Percentiles rank a stretch among this genome's conserved stretches.
These are phyloP conservation scores for Chrysomela aeneicollis DNA, from an alignment of 2,888 invertebrate genomes.

Conservation along the genomic window DNA sequence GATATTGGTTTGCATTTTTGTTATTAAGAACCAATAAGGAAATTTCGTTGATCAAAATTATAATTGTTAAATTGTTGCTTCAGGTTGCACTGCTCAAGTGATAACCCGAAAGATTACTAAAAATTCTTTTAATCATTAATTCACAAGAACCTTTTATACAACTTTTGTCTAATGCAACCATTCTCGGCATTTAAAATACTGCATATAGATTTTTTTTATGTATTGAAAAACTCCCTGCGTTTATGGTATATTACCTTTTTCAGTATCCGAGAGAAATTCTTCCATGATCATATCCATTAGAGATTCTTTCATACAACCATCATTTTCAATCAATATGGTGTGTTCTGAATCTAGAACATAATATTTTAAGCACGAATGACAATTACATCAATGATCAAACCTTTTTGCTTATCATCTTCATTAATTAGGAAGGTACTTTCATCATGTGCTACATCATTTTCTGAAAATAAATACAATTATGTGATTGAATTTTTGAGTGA, in stretches of 20 bases:
- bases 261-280: slow-evolving; percentile 28
- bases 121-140: no score
- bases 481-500: background rate
- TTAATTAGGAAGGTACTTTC: background rate
- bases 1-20: no score
- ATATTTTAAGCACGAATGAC: background rate
- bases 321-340: slow-evolving; percentile 14
- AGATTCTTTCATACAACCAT: slow-evolving; percentile 23
- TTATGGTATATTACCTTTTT: slow-evolving; percentile 21
- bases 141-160: no score
- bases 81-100: no score
- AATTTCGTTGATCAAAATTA: no score
- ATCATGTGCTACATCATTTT: background rate
- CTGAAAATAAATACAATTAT: background rate
- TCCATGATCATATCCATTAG: slow-evolving; percentile 35
- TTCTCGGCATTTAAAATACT: no score
- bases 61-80: no score
- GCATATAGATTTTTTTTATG: no score
- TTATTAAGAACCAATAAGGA: no score
- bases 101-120: no score
- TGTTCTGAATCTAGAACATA: slow-evolving; percentile 12
- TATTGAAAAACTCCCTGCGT: no score
- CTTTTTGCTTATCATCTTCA: background rate
- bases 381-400: background rate
- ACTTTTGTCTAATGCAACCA: no score